phyloP scores from a whole-genome alignment of 53 echinoderm and acorn worm species.

The Zoroaster sp. region DNA sequence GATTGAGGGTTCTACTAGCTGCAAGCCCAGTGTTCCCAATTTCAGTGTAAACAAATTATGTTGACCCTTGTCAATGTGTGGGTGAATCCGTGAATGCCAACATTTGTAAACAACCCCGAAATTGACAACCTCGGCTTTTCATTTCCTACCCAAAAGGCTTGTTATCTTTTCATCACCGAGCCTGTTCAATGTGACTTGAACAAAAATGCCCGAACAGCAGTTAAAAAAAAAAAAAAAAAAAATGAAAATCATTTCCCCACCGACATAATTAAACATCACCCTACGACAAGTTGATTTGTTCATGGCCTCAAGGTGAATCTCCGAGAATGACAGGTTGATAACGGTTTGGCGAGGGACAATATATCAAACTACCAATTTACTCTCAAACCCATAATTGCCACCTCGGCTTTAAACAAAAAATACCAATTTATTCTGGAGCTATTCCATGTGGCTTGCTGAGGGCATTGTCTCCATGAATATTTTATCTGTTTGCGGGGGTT shows the following conservation, averaged over 20 bases:
- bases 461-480: neutral
- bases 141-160: neutral
- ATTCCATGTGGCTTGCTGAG: neutral
- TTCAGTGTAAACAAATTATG: no score
- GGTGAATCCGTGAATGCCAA: no score
- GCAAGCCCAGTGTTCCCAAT: no score
- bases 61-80: no score
- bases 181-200: neutral
- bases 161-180: neutral
- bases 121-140: neutral
- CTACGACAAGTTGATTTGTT: neutral
- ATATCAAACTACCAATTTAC: neutral
- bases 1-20: no score
- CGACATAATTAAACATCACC: slow-evolving; percentile 1
- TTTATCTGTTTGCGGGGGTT: neutral
- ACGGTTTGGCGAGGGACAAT: neutral
- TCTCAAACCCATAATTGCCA: neutral
- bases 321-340: neutral
- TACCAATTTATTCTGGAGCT: neutral
- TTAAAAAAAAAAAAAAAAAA: neutral
- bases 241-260: neutral
- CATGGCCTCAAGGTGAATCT: neutral
- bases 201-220: neutral
- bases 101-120: neutral
- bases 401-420: neutral